Evolutionary conservation across 1,140 invertebrate species (phyloP).

Genomic region (Aphis gossypii): DNA sequence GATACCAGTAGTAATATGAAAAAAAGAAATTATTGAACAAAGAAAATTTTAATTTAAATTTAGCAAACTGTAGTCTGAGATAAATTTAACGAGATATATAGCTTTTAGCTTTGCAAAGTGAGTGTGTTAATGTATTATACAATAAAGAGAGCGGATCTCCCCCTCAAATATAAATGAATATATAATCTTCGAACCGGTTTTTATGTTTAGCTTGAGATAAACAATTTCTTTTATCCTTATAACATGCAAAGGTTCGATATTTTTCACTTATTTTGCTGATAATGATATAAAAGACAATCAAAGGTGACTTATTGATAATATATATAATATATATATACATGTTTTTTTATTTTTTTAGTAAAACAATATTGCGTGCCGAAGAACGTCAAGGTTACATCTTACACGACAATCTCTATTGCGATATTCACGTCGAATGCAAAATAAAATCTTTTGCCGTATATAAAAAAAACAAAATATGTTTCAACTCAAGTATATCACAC

Average conservation of each 20-base stretch:
- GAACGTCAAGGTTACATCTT: slow-evolving; percentile 27
- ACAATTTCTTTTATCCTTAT: slow-evolving; percentile 6
- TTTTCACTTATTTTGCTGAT: not conserved
- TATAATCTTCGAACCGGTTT: slow-evolving; percentile 17
- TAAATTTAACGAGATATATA: not conserved
- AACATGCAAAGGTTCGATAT: not conserved
- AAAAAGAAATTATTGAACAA: not conserved
- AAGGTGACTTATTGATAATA: not conserved
- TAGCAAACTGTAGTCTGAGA: not conserved
- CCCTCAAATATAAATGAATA: not conserved
- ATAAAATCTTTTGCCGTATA: not conserved
- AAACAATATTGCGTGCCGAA: slow-evolving; percentile 35
- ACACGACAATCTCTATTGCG: slow-evolving; percentile 45
- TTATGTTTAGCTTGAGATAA: not conserved
- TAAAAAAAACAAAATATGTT: not conserved
- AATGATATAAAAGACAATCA: not conserved
- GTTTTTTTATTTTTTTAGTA: not conserved
- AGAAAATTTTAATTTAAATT: not conserved
- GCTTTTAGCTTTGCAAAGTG: slow-evolving; percentile 23
- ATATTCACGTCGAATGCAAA: not conserved
- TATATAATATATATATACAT: not conserved
- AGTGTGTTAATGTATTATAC: slow-evolving; percentile 15
- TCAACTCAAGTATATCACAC: not conserved
- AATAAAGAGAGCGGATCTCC: slow-evolving; percentile 38
- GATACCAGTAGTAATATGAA: not conserved